A percentile compares a stretch with the other conserved stretches of the same genome.
phyloP scores from a whole-genome alignment of 2,797 vertebrate species.

The Pachyuromys duprasi region DNA sequence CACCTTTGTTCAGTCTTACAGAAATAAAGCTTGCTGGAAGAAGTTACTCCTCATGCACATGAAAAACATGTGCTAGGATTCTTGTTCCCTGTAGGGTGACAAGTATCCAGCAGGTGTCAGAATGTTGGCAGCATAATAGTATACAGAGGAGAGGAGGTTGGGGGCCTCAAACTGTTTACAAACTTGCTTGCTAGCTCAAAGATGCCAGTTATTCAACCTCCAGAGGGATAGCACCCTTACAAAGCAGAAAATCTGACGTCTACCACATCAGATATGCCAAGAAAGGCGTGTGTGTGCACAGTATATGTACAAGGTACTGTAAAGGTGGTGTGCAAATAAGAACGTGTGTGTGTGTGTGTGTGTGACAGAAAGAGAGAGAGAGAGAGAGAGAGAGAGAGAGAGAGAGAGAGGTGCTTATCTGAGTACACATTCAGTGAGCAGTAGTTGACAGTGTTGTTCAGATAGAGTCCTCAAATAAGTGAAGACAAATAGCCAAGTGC shows the following conservation, averaged over 20 bases:
- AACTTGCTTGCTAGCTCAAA: background rate
- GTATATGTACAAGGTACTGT: background rate
- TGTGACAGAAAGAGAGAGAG: too few species aligned
- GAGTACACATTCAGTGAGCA: background rate
- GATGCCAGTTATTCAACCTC: background rate
- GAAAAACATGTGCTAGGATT: background rate
- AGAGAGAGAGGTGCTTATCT: background rate
- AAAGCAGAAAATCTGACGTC: background rate
- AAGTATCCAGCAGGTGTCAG: background rate
- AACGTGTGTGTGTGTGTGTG: background rate
- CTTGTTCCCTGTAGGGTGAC: background rate
- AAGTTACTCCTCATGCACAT: background rate
- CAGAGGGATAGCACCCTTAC: background rate
- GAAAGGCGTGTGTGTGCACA: background rate
- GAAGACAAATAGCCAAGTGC: background rate
- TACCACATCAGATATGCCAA: background rate
- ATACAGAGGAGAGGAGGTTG: background rate
- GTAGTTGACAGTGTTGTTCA: background rate
- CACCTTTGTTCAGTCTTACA: conserved; percentile 36
- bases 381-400: too few species aligned
- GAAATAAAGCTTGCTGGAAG: background rate
- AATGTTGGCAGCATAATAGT: background rate
- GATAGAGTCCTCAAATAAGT: background rate
- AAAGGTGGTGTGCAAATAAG: background rate
- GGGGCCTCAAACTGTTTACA: background rate